Base-by-base conservation (phyloP, 1,140 invertebrate species). In the Mylabris phalerata region DNA sequence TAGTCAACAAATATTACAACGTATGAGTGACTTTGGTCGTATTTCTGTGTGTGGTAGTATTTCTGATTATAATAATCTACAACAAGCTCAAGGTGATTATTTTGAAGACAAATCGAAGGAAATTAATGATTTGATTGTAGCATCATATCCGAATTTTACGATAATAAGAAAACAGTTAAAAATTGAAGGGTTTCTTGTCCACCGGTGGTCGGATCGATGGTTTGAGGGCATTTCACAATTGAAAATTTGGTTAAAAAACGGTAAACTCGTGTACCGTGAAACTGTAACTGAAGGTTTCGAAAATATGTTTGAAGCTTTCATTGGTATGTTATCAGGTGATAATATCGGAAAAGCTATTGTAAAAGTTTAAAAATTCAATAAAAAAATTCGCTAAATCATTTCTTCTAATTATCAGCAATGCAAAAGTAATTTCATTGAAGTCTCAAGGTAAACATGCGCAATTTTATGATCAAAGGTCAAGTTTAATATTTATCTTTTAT, bases 261-360 rank as follows among this genome's bases (percentile, higher is more conserved):
- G 82, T 24, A 82, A 85, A 70, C 55, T 87, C 2, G 79, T 79
- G 64, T 82, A 80, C 62, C 72, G 68, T 52, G 84, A 87, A 72
- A 82, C 82, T 9, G 62, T 84, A 3, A 80, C 78, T 0, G 70
- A 82, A 32, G 85, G 84, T 3, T 86, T 88, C 64, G 82, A 86
- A 41, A 82, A 82, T 51, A 82, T 84, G 72, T 79, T 77, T 24
- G 66, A 80, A 11, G 84, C 84, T 6, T 86, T 87, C 63, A 72
- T 80, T 43, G 79, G 78, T 19, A 77, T 87, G 68, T 72, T 88
- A 26, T 70, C 70, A 32, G 84, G 86, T 24, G 75, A 77, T 50
- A 87, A 84, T 71, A 75, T 69, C 13, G 86, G 85, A 27, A 87
- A 88, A 75, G 79, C 81, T 42, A 66, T 86, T 51, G 79, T 87